Conservation (phyloP, 2,888 invertebrate species). For the Pseudococcus jackbeardsleyi region DNA sequence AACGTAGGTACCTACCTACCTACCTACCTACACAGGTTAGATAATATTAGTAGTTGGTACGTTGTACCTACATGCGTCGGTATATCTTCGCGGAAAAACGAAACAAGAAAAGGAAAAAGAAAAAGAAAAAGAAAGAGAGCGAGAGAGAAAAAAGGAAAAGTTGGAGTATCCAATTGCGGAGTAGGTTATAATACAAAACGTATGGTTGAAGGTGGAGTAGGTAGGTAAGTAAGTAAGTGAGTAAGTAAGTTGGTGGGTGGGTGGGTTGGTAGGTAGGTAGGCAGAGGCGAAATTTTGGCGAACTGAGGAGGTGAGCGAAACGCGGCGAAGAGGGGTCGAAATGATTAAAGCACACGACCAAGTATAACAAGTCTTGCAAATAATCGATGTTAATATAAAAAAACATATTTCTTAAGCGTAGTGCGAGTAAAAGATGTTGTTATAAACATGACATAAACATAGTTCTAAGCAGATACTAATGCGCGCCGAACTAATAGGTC, state of each 20-base stretch:
- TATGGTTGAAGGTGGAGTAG: neutral
- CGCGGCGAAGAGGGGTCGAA: constrained; percentile 14
- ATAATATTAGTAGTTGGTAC: too few relatives aligned
- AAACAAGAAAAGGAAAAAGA: neutral
- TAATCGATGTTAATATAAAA: constrained; percentile 53
- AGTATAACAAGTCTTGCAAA: constrained; percentile 40
- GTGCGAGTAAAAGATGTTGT: constrained; percentile 64
- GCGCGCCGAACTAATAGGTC: constrained; percentile 62
- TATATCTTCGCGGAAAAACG: neutral
- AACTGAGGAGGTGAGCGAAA: too few relatives aligned
- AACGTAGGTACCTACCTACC: too few relatives aligned
- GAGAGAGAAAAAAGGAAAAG: neutral
- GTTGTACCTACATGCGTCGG: too few relatives aligned
- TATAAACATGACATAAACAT: constrained; percentile 66
- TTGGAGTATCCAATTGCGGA: neutral
- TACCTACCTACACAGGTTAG: too few relatives aligned
- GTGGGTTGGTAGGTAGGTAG: too few relatives aligned
- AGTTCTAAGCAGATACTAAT: constrained; percentile 64
- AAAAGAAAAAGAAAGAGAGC: neutral
- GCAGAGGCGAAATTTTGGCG: too few relatives aligned
- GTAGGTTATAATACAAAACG: neutral
- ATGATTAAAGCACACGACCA: constrained; percentile 19
- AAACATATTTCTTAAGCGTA: constrained; percentile 61
- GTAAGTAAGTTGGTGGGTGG: too few relatives aligned
- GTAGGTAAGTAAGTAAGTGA: too few relatives aligned